Conservation (phyloP, 2,113 vertebrate genomes). For the Thamnaconus septentrionalis region DNA sequence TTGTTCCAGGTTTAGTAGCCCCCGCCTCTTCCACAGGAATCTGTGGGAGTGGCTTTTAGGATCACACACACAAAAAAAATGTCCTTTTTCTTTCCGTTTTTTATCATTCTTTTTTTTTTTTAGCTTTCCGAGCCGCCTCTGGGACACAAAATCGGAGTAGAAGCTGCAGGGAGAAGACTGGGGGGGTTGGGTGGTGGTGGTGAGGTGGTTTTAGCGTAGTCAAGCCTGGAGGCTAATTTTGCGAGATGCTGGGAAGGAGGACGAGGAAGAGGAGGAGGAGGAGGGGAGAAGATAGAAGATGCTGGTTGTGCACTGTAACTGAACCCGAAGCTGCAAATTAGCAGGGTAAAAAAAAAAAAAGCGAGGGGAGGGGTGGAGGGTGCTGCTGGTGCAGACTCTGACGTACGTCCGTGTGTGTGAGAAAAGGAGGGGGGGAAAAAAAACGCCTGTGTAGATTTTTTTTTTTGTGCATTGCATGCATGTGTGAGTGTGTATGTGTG, state of each 20-base stretch:
- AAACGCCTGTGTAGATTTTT: no score
- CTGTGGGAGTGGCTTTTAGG: slow-evolving; percentile 32
- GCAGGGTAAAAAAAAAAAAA: slow-evolving; percentile 21
- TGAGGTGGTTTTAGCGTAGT: background rate
- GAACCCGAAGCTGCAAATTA: slow-evolving; percentile 53
- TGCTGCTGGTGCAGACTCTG: slow-evolving; percentile 3
- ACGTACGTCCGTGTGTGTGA: no score
- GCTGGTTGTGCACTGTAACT: slow-evolving; percentile 48
- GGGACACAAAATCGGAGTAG: slow-evolving; percentile 26
- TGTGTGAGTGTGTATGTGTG: slow-evolving; percentile 31
- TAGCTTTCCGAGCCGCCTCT: slow-evolving; percentile 9
- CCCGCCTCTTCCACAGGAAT: slow-evolving; percentile 8
- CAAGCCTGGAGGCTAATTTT: slow-evolving; percentile 54
- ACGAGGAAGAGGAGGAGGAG: slow-evolving; percentile 23
- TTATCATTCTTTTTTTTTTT: no score
- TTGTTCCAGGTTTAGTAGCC: slow-evolving; percentile 6
- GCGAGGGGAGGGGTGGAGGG: background rate
- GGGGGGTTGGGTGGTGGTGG: no score
- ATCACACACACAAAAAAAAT: slow-evolving; percentile 24
- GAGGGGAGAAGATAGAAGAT: no score
- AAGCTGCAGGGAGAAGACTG: slow-evolving; percentile 4
- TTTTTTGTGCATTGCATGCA: no score
- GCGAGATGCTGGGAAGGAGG: slow-evolving; percentile 36
- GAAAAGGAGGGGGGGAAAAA: slow-evolving; percentile 23
- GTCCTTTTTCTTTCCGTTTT: no score